These are phyloP conservation scores for Cochlearius cochlearius DNA, from an alignment of 2,113 vertebrate species.

Conservation along the genomic window DNA sequence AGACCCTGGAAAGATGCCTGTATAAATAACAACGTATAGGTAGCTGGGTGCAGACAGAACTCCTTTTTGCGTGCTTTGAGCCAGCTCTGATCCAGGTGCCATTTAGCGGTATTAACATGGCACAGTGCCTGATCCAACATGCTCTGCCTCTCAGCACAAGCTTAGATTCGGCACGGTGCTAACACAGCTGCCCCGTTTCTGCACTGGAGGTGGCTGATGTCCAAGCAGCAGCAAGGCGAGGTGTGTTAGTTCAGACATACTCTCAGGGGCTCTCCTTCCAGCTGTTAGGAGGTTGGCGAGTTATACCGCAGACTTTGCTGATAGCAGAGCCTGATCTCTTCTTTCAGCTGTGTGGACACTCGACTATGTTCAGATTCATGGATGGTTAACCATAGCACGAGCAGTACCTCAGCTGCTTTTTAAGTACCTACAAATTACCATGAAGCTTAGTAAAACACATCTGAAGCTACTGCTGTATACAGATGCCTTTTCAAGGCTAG, in stretches of 20 bases:
- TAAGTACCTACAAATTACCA: neutral
- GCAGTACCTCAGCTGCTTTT: neutral
- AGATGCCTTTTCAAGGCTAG: neutral
- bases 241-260: neutral
- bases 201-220: neutral
- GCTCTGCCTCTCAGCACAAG: neutral
- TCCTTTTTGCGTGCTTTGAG: neutral
- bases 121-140: neutral
- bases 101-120: neutral
- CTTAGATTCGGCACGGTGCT: neutral
- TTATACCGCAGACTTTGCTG: neutral
- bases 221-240: neutral
- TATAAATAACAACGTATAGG: neutral
- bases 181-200: neutral
- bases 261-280: neutral
- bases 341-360: neutral
- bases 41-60: neutral
- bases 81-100: neutral
- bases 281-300: neutral
- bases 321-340: neutral
- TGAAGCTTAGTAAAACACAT: neutral
- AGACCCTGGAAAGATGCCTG: neutral
- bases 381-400: neutral
- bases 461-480: neutral
- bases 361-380: neutral